These are phyloP conservation scores for Otus sunia DNA, from an alignment of 2,113 vertebrate species.

Conservation along the genomic window DNA sequence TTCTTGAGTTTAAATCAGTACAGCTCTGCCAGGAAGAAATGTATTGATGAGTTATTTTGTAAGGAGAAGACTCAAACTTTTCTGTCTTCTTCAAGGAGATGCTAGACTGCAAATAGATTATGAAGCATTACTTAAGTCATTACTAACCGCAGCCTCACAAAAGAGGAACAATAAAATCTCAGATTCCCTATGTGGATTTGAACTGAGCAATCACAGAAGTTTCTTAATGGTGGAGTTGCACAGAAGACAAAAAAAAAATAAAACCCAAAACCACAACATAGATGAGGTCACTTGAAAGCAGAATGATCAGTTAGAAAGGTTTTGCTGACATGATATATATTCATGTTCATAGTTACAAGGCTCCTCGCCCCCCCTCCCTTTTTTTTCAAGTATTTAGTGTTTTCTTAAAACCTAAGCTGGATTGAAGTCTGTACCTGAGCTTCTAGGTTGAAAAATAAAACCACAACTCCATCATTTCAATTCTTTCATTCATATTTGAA, in stretches of 20 bases:
- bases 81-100: neutral
- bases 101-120: neutral
- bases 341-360: neutral
- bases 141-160: neutral
- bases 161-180: conserved; percentile 36
- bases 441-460: neutral
- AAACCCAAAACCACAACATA: neutral
- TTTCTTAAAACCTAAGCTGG: neutral
- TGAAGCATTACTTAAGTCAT: neutral
- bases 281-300: neutral
- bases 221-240: neutral
- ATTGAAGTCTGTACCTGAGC: neutral
- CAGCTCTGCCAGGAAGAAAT: neutral
- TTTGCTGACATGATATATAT: neutral
- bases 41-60: neutral
- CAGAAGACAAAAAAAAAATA: neutral
- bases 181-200: neutral
- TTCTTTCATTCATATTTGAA: neutral
- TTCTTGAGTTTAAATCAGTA: neutral
- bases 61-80: neutral
- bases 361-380: neutral
- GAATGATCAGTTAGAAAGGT: neutral
- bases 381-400: neutral
- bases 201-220: neutral
- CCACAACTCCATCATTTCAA: neutral